Conservation (phyloP, 2,797 vertebrate species). For the Diceros bicornis region DNA sequence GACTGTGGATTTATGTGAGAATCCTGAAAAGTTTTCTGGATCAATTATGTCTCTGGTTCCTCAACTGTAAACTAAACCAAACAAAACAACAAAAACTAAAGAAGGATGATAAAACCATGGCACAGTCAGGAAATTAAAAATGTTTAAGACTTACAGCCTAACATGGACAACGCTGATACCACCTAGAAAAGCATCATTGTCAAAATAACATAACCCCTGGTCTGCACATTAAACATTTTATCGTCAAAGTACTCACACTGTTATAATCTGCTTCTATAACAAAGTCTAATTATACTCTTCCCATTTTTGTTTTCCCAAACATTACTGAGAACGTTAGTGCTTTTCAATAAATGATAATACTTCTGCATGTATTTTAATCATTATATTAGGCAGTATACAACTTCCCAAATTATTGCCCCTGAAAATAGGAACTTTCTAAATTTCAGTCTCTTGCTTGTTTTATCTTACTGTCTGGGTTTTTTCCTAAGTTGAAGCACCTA, state of each 20-base stretch:
- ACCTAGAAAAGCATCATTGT: neutral
- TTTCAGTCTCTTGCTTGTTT: neutral
- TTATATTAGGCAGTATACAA: neutral
- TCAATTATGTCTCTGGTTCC: neutral
- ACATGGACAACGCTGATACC: neutral
- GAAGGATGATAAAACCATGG: neutral
- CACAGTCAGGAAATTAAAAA: neutral
- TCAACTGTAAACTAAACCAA: neutral
- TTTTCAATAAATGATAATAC: constrained; percentile 3
- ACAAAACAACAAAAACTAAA: neutral
- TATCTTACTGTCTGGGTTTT: neutral
- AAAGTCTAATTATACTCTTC: neutral
- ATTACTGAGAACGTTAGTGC: neutral
- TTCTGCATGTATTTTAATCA: neutral
- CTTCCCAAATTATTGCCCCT: neutral
- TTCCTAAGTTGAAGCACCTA: neutral
- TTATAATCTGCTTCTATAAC: neutral
- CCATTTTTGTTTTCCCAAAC: neutral
- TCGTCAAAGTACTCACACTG: neutral
- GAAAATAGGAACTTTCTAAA: constrained; percentile 40
- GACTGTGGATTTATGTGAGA: neutral
- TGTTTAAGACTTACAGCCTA: neutral
- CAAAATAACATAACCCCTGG: neutral
- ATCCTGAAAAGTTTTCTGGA: neutral
- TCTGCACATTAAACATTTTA: neutral